Evolutionary conservation across 2,888 invertebrate genomes (phyloP).

Genomic region (Mesorhabditis spiculigera): DNA sequence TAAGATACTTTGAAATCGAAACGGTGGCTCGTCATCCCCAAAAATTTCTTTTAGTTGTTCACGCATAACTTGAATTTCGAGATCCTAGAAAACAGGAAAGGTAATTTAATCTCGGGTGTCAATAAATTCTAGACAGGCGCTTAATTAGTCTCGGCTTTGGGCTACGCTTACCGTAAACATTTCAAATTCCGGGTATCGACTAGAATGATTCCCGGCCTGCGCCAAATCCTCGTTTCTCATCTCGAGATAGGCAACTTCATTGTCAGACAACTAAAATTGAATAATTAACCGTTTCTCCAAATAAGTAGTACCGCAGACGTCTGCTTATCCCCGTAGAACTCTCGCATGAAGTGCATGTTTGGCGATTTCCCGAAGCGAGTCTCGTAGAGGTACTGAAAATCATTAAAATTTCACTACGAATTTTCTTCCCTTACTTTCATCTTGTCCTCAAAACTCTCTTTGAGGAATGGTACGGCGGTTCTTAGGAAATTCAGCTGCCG

Average conservation of each 20-base stretch:
- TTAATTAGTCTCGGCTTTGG: too few relatives aligned
- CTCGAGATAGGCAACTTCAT: too few relatives aligned
- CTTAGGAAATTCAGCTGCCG: background rate
- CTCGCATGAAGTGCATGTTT: background rate
- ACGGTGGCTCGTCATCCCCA: background rate
- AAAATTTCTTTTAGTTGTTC: background rate
- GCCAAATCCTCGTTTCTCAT: too few relatives aligned
- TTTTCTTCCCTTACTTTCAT: background rate
- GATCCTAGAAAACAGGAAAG: too few relatives aligned
- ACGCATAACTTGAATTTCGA: background rate
- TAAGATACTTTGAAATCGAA: background rate
- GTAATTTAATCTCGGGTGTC: too few relatives aligned
- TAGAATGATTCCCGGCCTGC: too few relatives aligned
- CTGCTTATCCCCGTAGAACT: background rate
- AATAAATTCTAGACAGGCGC: too few relatives aligned
- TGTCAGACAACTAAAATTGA: too few relatives aligned
- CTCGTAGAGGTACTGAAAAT: background rate
- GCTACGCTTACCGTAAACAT: too few relatives aligned
- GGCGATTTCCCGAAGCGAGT: background rate
- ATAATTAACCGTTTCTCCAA: too few relatives aligned
- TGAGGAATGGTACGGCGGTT: background rate
- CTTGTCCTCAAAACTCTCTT: background rate
- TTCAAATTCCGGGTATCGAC: too few relatives aligned
- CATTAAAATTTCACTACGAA: background rate
- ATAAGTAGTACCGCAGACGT: too few relatives aligned